Evolutionary conservation across 23 tunicate genomes (phyloP).

Genomic region (Aplidium turbinatum): DNA sequence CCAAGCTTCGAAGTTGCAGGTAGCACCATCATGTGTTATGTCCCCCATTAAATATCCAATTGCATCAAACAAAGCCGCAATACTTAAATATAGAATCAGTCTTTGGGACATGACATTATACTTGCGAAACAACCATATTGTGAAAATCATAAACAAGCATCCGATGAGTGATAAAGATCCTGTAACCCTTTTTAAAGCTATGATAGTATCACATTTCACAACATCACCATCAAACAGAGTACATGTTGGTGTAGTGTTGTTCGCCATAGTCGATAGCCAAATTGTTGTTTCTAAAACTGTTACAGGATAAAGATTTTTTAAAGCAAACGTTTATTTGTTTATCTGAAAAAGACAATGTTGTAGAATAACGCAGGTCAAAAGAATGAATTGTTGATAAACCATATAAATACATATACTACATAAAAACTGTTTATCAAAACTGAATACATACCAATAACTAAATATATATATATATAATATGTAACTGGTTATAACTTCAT

Average conservation of each 20-base stretch:
- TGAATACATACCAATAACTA: too few relatives aligned
- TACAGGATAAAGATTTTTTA: too few relatives aligned
- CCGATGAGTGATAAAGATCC: conserved; percentile 79
- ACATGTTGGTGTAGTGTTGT: conserved; percentile 15
- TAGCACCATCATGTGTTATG: conserved; percentile 71
- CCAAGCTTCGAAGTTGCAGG: conserved; percentile 95
- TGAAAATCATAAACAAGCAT: conserved; percentile 66
- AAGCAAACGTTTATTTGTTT: too few relatives aligned
- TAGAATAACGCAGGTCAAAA: too few relatives aligned
- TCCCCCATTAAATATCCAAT: conserved; percentile 88
- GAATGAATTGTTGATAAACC: too few relatives aligned
- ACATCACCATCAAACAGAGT: conserved; percentile 60
- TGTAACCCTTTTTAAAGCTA: conserved; percentile 63
- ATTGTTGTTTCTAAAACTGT: too few relatives aligned
- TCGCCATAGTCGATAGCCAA: too few relatives aligned
- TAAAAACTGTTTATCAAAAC: too few relatives aligned
- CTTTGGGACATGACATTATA: conserved; percentile 70
- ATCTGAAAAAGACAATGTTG: too few relatives aligned
- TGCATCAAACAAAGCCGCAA: conserved; percentile 92
- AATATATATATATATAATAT: too few relatives aligned
- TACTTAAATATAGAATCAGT: conserved; percentile 75
- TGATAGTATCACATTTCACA: conserved; percentile 56
- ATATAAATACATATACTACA: too few relatives aligned
- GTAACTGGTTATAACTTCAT: too few relatives aligned
- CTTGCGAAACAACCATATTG: conserved; percentile 67